Evolutionary conservation across 2,113 vertebrate genomes (phyloP), one percentile per base, ranked within the genome.

Genomic region (Hippolais icterina): DNA sequence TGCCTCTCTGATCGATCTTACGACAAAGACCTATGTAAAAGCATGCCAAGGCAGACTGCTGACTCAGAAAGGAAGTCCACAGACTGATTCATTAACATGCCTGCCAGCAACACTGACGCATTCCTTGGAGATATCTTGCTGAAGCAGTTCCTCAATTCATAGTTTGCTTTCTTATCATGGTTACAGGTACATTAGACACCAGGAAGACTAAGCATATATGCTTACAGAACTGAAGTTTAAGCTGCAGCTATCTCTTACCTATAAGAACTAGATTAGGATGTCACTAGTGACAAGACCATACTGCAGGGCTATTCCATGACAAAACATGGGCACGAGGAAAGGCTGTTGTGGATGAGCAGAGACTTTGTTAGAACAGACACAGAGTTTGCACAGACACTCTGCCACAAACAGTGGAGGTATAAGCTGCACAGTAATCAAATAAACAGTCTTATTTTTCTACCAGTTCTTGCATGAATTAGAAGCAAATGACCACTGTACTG

Each of bases 21-120:
- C 0, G 1, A 69, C 68, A 50, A 47, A 78, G 41, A 12, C 29
- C 71, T n/a, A 4, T 25, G 60, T 11, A 59, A 39, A 66, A 77
- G 28, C 0, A 0, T 42, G 69, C 88, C 71, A 76, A 83, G 46
- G 66, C 90, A 83, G 53, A 28, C 29, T 59, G 76, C 69, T 81
- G 91, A 93, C 72, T 93, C 86, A 63, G 83, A 83, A 66, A 80
- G 83, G 35, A 88, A 52, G 60, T 35, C 75, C 71, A 90, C 5
- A 33, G 27, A 37, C 41, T 21, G 80, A 74, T 28, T 64, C 46
- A 89, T 72, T 31, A 68, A 5, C 19, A 9, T 1, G 59, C 66
- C 17, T 86, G 71, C 88, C 88, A 90, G 86, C 23, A 74, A 39
- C 76, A 86, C 39, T 37, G 46, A 78, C 2, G 3, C 31, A 39